Conservation (phyloP, 2,113 vertebrate species). For the Thomomys bottae region DNA sequence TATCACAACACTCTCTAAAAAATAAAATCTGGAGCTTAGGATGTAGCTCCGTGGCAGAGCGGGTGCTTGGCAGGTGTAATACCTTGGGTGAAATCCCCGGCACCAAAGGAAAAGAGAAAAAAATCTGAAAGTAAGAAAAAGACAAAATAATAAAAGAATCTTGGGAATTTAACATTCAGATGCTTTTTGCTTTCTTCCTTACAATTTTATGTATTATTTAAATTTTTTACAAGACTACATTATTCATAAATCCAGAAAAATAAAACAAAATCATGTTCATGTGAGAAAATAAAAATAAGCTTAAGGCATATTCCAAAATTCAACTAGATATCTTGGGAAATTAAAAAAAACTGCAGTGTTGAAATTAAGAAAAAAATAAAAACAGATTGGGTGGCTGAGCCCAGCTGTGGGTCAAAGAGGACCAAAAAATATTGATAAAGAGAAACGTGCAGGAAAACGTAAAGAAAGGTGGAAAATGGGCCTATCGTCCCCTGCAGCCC, state of each 20-base stretch:
- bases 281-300: slow-evolving; percentile 40
- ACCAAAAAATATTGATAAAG: background rate
- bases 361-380: background rate
- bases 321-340: background rate
- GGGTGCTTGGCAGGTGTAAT: background rate
- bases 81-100: background rate
- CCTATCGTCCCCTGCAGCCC: too few species aligned
- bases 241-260: background rate
- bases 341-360: background rate
- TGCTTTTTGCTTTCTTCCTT: background rate
- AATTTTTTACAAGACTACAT: background rate
- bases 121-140: background rate
- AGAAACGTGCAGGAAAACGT: background rate
- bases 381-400: background rate
- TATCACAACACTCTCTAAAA: background rate
- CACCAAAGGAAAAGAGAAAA: background rate
- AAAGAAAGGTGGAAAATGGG: background rate
- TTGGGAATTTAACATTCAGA: background rate
- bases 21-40: background rate
- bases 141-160: background rate
- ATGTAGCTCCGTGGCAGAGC: background rate
- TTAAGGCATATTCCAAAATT: background rate
- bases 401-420: too few species aligned
- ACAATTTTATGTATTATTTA: background rate
- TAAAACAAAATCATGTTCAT: background rate